Percentiles rank a stretch among this genome's conserved stretches.
These are phyloP conservation scores for Euplexia lucipara DNA, from an alignment of 2,888 invertebrate genomes.

Conservation along the genomic window DNA sequence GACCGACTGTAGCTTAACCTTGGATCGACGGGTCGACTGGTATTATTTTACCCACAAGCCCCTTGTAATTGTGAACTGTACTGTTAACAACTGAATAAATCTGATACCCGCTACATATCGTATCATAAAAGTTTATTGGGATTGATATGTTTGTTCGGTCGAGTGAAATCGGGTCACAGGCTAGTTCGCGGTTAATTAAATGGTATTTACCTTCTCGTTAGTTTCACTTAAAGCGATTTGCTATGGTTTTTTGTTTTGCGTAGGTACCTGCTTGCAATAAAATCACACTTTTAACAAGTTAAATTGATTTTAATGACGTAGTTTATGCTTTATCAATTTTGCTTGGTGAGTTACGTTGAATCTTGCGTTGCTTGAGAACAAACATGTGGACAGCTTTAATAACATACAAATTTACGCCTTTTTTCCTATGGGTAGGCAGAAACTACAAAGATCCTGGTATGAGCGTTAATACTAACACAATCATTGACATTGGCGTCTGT, in stretches of 20 bases:
- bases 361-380: not conserved
- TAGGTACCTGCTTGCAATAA: conserved; percentile 4
- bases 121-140: conserved; percentile 48
- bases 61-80: conserved; percentile 46
- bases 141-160: conserved; percentile 52
- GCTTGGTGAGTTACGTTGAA: not conserved
- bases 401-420: no score
- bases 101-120: conserved; percentile 41
- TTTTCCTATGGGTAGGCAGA: no score
- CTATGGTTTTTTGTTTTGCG: conserved; percentile 30
- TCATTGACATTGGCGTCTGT: no score
- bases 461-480: no score
- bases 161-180: conserved; percentile 48
- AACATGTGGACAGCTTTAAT: not conserved
- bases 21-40: no score
- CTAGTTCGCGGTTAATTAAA: conserved; percentile 52
- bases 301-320: conserved; percentile 17
- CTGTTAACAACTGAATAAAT: conserved; percentile 47
- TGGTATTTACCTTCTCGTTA: conserved; percentile 48
- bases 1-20: no score
- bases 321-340: no score
- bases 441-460: no score
- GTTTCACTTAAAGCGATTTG: conserved; percentile 37
- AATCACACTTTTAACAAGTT: conserved; percentile 14
- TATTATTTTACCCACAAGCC: no score